Conservation (phyloP, 2,113 vertebrate species). For the Pterocles burchelli region DNA sequence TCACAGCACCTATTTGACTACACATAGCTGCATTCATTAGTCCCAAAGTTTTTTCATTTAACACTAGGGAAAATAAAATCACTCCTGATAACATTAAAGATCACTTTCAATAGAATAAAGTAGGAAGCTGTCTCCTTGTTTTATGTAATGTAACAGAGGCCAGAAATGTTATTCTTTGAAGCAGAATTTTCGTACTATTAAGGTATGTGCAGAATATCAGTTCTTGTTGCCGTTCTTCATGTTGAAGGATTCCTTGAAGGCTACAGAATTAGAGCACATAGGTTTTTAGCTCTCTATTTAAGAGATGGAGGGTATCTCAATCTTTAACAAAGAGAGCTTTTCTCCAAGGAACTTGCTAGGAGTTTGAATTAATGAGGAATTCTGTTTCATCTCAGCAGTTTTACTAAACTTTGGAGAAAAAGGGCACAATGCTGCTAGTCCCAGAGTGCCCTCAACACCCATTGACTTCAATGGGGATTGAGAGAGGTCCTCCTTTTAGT, state of each 20-base stretch:
- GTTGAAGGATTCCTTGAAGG: background rate
- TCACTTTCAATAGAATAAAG: background rate
- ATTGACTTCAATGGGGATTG: background rate
- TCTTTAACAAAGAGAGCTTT: constrained; percentile 20
- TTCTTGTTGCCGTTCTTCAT: background rate
- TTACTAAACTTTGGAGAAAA: constrained; percentile 8
- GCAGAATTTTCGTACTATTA: background rate
- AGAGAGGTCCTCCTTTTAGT: background rate
- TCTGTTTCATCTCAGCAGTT: constrained; percentile 33
- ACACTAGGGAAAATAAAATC: background rate
- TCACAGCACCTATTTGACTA: background rate
- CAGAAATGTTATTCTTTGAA: background rate
- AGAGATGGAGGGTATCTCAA: background rate
- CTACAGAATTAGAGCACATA: background rate
- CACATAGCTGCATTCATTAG: background rate
- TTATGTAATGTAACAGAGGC: background rate
- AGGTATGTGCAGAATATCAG: background rate
- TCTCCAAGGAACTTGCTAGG: constrained; percentile 17
- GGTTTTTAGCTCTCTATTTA: background rate
- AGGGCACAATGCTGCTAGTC: background rate
- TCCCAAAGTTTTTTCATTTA: background rate
- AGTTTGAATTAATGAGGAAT: constrained; percentile 35
- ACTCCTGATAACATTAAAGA: background rate
- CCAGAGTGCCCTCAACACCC: background rate
- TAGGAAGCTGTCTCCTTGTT: background rate